These are phyloP conservation scores for Nipponacmea schrenckii DNA, from an alignment of 2,888 invertebrate genomes.

Conservation along the genomic window DNA sequence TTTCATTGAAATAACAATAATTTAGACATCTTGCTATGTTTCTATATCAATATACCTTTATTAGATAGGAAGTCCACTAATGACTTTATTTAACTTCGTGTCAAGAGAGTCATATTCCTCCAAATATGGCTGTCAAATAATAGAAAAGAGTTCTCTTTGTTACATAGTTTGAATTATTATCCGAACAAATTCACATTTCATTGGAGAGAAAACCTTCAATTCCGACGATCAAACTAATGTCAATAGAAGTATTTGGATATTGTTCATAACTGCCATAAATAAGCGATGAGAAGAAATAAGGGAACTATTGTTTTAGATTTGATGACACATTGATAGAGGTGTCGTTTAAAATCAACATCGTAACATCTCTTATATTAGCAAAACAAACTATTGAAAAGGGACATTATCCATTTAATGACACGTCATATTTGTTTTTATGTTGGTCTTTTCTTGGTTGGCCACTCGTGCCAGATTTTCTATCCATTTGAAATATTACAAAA, in stretches of 20 bases:
- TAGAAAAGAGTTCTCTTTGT: background rate
- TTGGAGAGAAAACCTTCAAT: background rate
- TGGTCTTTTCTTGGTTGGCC: background rate
- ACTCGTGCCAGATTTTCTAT: background rate
- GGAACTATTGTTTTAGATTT: background rate
- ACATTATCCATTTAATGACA: constrained; percentile 7
- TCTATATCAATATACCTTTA: no score
- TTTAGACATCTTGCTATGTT: no score
- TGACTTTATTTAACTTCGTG: background rate
- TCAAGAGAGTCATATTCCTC: background rate
- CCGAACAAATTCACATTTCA: constrained; percentile 5
- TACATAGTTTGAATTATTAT: background rate
- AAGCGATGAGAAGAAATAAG: background rate
- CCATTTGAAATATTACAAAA: constrained; percentile 4
- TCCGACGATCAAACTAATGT: background rate
- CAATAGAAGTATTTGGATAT: constrained; percentile 1
- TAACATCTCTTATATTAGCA: background rate
- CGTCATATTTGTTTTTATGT: background rate
- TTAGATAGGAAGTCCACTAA: background rate
- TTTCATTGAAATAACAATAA: no score
- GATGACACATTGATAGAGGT: background rate
- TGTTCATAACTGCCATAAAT: constrained; percentile 7
- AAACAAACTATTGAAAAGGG: background rate
- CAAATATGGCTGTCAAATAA: constrained; percentile 6
- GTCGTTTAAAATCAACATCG: background rate